Base-by-base conservation (phyloP, 2,113 vertebrate genomes). In the Ageneiosus marmoratus region DNA sequence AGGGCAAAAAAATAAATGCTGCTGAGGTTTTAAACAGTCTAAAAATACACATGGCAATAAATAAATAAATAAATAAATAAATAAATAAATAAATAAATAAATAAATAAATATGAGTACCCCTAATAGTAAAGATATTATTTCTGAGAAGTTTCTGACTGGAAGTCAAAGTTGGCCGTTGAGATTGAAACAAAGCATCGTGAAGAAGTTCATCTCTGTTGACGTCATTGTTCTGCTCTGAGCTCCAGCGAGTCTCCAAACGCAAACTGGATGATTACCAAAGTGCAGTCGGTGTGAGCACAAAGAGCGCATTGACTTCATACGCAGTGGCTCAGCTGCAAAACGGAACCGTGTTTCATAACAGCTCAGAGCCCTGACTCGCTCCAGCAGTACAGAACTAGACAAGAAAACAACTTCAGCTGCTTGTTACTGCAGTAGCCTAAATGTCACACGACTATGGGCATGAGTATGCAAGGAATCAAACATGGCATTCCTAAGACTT, bases 381-480 rank as follows among this genome's bases (percentile, higher is more conserved):
- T 95, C 94, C 93, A 95, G 94, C 94, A 94, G 94, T 92, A 93
- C 86, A 95, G 94, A 95, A 94, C 93, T 92, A 93, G 89, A 93
- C 89, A 93, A 89, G 34, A 37, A 27, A 77, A 60, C 6, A 29
- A 67, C 34, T 63, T 69, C 20, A n/a, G n/a, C n/a, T n/a, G n/a
- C n/a, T n/a, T n/a, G n/a, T n/a, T n/a, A n/a, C n/a, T n/a, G n/a
- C n/a, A n/a, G n/a, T n/a, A n/a, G n/a, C n/a, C n/a, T n/a, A n/a
- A n/a, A n/a, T n/a, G n/a, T n/a, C n/a, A n/a, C n/a, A n/a, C n/a
- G n/a, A n/a, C n/a, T n/a, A n/a, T n/a, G n/a, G n/a, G n/a, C n/a
- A n/a, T n/a, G n/a, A n/a, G n/a, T n/a, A n/a, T n/a, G n/a, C n/a
- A n/a, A n/a, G n/a, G n/a, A n/a, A n/a, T n/a, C n/a, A n/a, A n/a